phyloP scores from a whole-genome alignment of 2,797 vertebrate species.

The Eurystomus glaucurus region DNA sequence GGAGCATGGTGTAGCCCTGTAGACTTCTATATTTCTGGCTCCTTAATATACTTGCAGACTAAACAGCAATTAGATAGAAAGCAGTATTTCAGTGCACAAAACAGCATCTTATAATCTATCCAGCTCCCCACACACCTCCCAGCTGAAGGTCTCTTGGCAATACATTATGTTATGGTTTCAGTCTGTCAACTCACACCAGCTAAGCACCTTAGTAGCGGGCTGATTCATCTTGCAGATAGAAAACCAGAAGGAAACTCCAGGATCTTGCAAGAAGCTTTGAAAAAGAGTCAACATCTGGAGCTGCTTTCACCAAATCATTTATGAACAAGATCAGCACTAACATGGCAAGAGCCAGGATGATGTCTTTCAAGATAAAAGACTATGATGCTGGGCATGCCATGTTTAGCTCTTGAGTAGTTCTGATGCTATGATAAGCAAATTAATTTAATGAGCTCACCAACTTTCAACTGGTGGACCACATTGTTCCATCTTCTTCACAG shows the following conservation, averaged over 20 bases:
- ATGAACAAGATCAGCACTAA: not conserved
- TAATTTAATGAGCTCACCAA: not conserved
- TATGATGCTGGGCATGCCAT: not conserved
- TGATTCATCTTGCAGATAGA: not conserved
- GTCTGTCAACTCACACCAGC: not conserved
- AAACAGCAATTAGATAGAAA: not conserved
- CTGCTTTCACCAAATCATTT: not conserved
- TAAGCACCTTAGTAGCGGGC: not conserved
- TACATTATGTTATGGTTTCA: not conserved
- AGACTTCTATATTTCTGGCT: not conserved
- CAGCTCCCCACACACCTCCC: not conserved
- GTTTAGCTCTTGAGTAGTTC: not conserved
- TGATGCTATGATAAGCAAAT: not conserved
- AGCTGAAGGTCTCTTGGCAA: not conserved
- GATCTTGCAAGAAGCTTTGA: not conserved
- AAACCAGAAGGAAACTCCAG: not conserved
- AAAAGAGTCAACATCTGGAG: not conserved
- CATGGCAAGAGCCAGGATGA: not conserved
- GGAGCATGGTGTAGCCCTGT: fast-evolving
- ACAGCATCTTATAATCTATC: not conserved
- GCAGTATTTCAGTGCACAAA: not conserved
- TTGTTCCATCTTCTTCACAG: not conserved
- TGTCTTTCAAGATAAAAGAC: not conserved
- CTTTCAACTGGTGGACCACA: not conserved
- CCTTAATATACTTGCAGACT: not conserved